Conservation (phyloP, 2,888 invertebrate genomes). For the Macrosoma leucophasiata region DNA sequence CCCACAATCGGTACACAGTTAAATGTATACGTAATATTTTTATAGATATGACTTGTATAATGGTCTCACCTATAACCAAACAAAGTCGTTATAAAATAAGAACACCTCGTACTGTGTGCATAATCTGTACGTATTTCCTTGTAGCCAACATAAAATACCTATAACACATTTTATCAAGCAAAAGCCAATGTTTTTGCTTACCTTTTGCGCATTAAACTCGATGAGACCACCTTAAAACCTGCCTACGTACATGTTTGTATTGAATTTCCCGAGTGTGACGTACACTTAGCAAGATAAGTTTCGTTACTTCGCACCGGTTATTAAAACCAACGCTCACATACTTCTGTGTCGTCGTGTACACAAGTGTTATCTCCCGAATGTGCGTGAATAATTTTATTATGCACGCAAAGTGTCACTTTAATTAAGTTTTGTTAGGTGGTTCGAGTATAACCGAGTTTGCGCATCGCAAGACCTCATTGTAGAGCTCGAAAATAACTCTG, state of each 20-base stretch:
- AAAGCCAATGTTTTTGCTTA: conserved; percentile 11
- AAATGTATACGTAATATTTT: no score
- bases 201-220: conserved; percentile 10
- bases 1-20: no score
- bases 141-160: conserved; percentile 13
- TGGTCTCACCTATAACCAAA: no score
- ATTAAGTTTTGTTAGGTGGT: conserved; percentile 66
- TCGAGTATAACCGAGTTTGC: conserved; percentile 57
- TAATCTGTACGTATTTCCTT: no score
- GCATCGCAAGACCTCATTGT: conserved; percentile 50
- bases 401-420: conserved; percentile 65
- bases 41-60: no score
- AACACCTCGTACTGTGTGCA: no score
- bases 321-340: no score
- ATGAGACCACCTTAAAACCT: conserved; percentile 15
- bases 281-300: no score
- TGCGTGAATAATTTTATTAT: conserved; percentile 67
- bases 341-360: no score
- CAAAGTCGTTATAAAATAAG: no score
- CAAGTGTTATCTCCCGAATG: conserved; percentile 35
- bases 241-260: conserved; percentile 13
- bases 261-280: conserved; percentile 15
- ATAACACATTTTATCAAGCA: conserved; percentile 14
- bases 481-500: conserved; percentile 51
- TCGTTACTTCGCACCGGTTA: no score